These are phyloP conservation scores for Stictonetta naevosa DNA, from an alignment of 2,113 vertebrate species.

Conservation along the genomic window DNA sequence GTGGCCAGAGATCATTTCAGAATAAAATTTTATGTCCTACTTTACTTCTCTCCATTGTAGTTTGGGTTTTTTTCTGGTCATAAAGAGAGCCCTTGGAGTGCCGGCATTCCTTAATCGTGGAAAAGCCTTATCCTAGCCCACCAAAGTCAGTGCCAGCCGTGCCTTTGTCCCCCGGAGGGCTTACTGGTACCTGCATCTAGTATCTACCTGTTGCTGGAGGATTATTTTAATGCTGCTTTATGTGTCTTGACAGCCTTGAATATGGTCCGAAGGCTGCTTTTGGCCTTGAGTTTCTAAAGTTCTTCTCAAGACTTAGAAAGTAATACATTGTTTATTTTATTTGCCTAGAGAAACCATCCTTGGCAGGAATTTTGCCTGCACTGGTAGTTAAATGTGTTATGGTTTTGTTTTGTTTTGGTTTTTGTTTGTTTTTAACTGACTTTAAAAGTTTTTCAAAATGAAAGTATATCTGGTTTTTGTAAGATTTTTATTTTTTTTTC, in stretches of 20 bases:
- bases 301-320: neutral
- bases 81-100: neutral
- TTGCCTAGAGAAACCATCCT: neutral
- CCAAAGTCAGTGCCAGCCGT: neutral
- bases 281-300: neutral
- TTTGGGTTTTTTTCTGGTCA: neutral
- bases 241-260: neutral
- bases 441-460: neutral
- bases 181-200: neutral
- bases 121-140: neutral
- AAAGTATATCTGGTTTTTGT: neutral
- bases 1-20: constrained; percentile 93
- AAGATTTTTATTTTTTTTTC: neutral
- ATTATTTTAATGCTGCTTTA: neutral
- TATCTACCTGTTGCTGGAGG: neutral
- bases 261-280: neutral
- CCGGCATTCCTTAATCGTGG: neutral
- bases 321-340: neutral
- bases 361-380: neutral
- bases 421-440: neutral
- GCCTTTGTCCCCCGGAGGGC: neutral
- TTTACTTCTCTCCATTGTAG: constrained; percentile 69
- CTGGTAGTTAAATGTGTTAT: neutral
- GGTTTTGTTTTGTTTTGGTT: neutral
- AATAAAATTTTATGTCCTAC: constrained; percentile 89